A percentile compares a stretch with the other conserved stretches of the same genome.
These are phyloP conservation scores for Stenopsyche tienmushanensis DNA, from an alignment of 1,140 invertebrate genomes.

Conservation along the genomic window DNA sequence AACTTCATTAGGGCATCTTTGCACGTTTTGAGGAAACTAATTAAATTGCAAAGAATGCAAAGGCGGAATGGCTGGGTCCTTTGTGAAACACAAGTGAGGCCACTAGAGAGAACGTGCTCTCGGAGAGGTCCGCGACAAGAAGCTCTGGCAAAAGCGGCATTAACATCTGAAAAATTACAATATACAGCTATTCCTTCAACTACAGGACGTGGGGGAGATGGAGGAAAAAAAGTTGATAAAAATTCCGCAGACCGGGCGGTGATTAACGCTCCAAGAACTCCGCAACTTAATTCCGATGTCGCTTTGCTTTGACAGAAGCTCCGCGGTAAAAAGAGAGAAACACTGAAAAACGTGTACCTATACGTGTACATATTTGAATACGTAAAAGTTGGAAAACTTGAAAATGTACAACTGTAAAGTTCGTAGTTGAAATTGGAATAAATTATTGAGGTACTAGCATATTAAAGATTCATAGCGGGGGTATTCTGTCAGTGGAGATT, in stretches of 20 bases:
- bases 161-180: neutral
- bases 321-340: constrained; percentile 17
- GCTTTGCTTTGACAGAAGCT: constrained; percentile 36
- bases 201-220: neutral
- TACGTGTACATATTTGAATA: neutral
- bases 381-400: neutral
- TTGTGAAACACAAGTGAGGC: constrained; percentile 5
- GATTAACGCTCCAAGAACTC: constrained; percentile 40
- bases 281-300: constrained; percentile 38
- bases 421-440: constrained; percentile 7
- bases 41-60: constrained; percentile 34
- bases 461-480: too few relatives aligned
- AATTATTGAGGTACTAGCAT: neutral
- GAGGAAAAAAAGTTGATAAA: constrained; percentile 28
- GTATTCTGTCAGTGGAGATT: too few relatives aligned
- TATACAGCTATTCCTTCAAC: neutral
- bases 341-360: constrained; percentile 3
- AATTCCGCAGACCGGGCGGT: constrained; percentile 22
- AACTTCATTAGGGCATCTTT: constrained; percentile 24
- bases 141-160: neutral
- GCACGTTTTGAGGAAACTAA: constrained; percentile 29
- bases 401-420: constrained; percentile 3
- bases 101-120: constrained; percentile 5
- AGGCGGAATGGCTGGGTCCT: constrained; percentile 5
- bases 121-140: neutral